Percentiles rank a stretch among this genome's conserved stretches.
Conservation (phyloP, 2,888 invertebrate species). For the Brassicogethes aeneus region DNA sequence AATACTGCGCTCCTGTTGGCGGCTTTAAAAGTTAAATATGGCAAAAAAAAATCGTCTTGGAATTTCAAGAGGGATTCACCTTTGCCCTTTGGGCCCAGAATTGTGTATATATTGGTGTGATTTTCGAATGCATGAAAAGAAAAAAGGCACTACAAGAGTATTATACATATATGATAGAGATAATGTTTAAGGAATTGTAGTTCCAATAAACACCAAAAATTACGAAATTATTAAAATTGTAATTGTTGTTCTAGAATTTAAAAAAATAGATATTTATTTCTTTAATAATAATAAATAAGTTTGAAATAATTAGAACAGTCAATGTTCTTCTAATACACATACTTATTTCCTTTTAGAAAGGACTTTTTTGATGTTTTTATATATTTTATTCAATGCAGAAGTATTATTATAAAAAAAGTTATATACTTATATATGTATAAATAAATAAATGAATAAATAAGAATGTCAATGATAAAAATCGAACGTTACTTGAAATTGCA, state of each 20-base stretch:
- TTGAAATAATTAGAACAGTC: not conserved
- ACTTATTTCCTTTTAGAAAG: conserved; percentile 1
- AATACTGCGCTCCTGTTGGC: no score
- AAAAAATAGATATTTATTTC: not conserved
- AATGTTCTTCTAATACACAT: not conserved
- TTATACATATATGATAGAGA: not conserved
- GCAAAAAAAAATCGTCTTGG: no score
- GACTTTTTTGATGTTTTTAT: not conserved
- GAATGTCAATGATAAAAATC: no score
- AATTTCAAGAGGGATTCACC: no score
- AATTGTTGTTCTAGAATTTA: not conserved
- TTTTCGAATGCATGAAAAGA: no score
- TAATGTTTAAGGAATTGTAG: not conserved
- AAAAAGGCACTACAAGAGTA: no score
- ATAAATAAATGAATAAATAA: not conserved
- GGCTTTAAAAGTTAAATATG: no score
- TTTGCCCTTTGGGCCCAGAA: no score
- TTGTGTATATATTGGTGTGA: no score
- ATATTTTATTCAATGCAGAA: conserved; percentile 1
- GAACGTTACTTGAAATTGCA: no score
- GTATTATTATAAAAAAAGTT: not conserved
- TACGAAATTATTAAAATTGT: not conserved
- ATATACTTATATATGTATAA: not conserved
- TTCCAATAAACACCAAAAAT: conserved; percentile 1
- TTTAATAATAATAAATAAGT: not conserved